Percentiles rank a stretch among this genome's conserved stretches.
These are phyloP conservation scores for Drosophila limbata DNA, from an alignment of 2,888 invertebrate genomes.

Conservation along the genomic window DNA sequence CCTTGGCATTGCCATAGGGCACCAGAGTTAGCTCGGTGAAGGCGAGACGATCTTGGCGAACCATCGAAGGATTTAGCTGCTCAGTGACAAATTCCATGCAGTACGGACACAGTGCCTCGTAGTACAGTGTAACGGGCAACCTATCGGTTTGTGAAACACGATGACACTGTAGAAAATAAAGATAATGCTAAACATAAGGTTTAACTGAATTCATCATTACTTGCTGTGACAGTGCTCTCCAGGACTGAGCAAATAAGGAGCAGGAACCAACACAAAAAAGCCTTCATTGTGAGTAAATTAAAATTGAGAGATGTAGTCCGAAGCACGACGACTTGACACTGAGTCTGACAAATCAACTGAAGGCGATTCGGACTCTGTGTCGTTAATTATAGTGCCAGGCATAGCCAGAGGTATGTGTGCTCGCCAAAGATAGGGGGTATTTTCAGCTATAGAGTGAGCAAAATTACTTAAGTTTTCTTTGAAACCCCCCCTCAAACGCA, in stretches of 20 bases:
- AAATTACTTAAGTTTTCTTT: background rate
- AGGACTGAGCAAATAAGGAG: slow-evolving; percentile 14
- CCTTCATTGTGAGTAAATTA: slow-evolving; percentile 23
- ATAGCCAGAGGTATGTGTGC: slow-evolving; percentile 7
- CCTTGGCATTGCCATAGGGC: slow-evolving; percentile 76
- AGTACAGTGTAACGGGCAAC: slow-evolving; percentile 67
- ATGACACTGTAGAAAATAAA: slow-evolving; percentile 32
- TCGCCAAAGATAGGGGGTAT: background rate
- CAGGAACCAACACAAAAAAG: slow-evolving; percentile 11
- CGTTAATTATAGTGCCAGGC: slow-evolving; percentile 14
- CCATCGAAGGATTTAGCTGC: slow-evolving; percentile 66
- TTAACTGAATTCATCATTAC: background rate
- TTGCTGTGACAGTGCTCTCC: slow-evolving; percentile 24
- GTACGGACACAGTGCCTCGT: slow-evolving; percentile 73
- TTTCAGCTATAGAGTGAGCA: background rate
- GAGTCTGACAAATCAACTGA: slow-evolving; percentile 21
- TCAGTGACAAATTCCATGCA: slow-evolving; percentile 67
- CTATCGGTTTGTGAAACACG: slow-evolving; percentile 8
- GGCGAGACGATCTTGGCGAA: slow-evolving; percentile 37
- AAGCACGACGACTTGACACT: slow-evolving; percentile 29
- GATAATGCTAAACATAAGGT: background rate
- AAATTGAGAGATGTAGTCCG: slow-evolving; percentile 1
- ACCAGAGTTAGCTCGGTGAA: slow-evolving; percentile 66
- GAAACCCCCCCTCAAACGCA: background rate
- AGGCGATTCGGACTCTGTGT: slow-evolving; percentile 14